Percentiles rank a stretch among this genome's conserved stretches.
Evolutionary conservation across 2,888 invertebrate species (phyloP).

Genomic region (Lepidocyrtinus sp.): DNA sequence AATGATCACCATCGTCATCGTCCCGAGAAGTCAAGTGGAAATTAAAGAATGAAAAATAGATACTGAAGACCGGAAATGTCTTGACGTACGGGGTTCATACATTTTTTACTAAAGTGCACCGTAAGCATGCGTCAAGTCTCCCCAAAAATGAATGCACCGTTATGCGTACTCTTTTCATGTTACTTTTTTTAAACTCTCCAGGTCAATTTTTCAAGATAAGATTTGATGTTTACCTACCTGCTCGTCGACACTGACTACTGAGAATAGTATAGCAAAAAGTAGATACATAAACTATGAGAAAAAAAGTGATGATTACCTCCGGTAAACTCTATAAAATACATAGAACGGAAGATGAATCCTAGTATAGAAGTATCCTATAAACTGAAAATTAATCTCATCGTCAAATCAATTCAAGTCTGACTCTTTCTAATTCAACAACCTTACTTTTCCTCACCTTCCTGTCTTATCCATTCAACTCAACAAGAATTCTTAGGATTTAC

Average conservation of each 20-base stretch:
- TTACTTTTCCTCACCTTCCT: background rate
- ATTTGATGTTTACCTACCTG: background rate
- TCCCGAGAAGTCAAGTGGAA: slow-evolving; percentile 7
- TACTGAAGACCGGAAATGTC: slow-evolving; percentile 41
- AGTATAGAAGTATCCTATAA: background rate
- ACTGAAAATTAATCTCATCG: slow-evolving; percentile 3
- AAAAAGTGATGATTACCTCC: slow-evolving; percentile 5
- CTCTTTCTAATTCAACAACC: background rate
- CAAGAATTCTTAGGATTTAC: background rate
- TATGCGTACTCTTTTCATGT: background rate
- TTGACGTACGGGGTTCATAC: slow-evolving; percentile 8
- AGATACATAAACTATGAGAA: background rate
- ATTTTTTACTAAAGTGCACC: background rate
- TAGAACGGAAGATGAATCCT: background rate
- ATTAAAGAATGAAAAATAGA: background rate
- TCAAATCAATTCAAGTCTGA: slow-evolving; percentile 2
- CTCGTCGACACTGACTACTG: background rate
- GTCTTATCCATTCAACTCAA: background rate
- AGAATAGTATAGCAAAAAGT: too few species aligned
- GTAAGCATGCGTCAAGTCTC: background rate
- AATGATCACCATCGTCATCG: slow-evolving; percentile 11
- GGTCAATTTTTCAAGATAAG: slow-evolving; percentile 15
- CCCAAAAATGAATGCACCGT: background rate
- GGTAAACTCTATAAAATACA: background rate
- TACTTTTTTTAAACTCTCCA: slow-evolving; percentile 16